A percentile compares a stretch with the other conserved stretches of the same genome.
Evolutionary conservation across 92 coral and sea anemone genomes (phyloP).

Genomic region (Isaurus tuberculatus): DNA sequence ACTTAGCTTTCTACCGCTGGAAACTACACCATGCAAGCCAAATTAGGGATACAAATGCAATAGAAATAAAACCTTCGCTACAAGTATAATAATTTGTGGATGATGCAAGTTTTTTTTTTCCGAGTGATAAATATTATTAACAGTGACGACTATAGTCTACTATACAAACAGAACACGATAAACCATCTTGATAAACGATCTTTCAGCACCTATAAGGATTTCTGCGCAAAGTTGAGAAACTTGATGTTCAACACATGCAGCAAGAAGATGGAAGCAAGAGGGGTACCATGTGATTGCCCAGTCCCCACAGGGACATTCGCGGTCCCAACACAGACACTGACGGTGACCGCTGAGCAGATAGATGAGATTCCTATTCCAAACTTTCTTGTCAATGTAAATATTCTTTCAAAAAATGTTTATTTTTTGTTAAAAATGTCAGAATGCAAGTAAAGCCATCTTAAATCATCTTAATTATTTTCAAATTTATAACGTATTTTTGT

Average conservation of each 20-base stretch:
- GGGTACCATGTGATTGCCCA: slow-evolving; percentile 63
- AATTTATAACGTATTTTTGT: too few species aligned
- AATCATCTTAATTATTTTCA: too few species aligned
- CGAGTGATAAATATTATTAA: too few species aligned
- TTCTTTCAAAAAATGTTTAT: neutral
- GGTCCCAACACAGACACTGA: slow-evolving; percentile 52
- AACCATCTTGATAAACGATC: neutral
- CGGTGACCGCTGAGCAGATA: slow-evolving; percentile 47
- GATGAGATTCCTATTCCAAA: slow-evolving; percentile 34
- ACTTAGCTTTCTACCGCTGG: too few species aligned
- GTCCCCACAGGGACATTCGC: slow-evolving; percentile 58
- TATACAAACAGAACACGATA: neutral
- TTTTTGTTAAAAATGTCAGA: neutral
- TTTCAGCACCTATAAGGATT: slow-evolving; percentile 51
- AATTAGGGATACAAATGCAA: too few species aligned
- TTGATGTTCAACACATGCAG: slow-evolving; percentile 56
- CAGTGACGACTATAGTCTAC: too few species aligned
- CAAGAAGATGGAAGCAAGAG: slow-evolving; percentile 56
- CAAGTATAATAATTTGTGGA: too few species aligned
- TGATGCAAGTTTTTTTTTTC: too few species aligned
- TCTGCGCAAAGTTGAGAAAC: slow-evolving; percentile 37
- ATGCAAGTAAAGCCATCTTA: too few species aligned
- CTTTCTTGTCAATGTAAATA: slow-evolving; percentile 47
- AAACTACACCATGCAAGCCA: too few species aligned
- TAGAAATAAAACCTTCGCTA: too few species aligned